Conservation (phyloP, 2,113 vertebrate species). For the Labeo catla region DNA sequence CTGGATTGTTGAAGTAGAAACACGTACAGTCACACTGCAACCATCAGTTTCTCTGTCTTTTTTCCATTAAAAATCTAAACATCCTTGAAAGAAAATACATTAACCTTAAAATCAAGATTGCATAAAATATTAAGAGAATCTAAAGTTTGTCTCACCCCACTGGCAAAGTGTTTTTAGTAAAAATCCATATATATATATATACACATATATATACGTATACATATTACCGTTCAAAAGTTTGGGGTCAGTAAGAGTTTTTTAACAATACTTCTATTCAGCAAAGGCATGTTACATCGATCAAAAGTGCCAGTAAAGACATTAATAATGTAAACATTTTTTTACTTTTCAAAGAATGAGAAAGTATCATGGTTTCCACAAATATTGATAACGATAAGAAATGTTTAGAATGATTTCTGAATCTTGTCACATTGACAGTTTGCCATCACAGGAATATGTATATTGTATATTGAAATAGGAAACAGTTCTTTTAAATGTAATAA, state of each 20-base stretch:
- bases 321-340: not conserved
- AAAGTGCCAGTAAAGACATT: not conserved
- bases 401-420: not conserved
- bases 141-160: not conserved
- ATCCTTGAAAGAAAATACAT: not conserved
- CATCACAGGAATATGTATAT: not conserved
- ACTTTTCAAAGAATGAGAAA: not conserved
- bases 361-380: not conserved
- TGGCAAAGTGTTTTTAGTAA: too few relatives aligned
- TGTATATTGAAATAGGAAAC: not conserved
- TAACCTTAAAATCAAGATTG: not conserved
- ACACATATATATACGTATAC: too few relatives aligned
- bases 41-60: not conserved
- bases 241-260: not conserved
- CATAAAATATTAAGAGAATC: not conserved
- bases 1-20: conserved; percentile 35
- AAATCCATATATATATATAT: too few relatives aligned
- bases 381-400: not conserved
- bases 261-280: not conserved
- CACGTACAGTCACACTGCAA: not conserved
- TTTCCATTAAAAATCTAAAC: not conserved
- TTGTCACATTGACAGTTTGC: not conserved
- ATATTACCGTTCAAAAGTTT: not conserved
- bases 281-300: not conserved
- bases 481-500: not conserved